Conservation (phyloP, 1,140 invertebrate genomes). For the Plectrocnemia conspersa region DNA sequence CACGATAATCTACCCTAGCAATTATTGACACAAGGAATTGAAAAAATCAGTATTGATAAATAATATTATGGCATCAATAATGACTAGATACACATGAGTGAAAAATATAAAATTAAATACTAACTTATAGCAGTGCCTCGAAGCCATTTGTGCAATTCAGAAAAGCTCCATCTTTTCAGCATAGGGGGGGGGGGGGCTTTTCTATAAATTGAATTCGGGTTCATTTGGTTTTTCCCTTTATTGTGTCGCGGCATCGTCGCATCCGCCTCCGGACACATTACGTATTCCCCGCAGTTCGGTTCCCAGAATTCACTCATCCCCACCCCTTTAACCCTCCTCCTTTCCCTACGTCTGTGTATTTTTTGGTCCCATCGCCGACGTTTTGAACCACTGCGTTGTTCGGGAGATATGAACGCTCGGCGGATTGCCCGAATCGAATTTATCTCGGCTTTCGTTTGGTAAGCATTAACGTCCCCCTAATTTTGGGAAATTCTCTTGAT, state of each 20-base stretch:
- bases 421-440: conserved; percentile 11
- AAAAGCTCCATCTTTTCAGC: conserved; percentile 23
- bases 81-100: no score
- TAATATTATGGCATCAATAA: no score
- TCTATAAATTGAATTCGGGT: conserved; percentile 29
- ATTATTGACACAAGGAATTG: no score
- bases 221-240: conserved; percentile 29
- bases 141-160: conserved; percentile 21
- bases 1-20: no score
- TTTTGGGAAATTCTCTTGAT: neutral
- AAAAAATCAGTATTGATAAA: no score
- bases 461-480: conserved; percentile 12
- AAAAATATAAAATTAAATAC: no score
- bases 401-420: conserved; percentile 14
- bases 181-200: no score
- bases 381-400: neutral
- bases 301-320: neutral
- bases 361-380: neutral
- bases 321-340: conserved; percentile 1
- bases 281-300: conserved; percentile 22
- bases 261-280: conserved; percentile 21
- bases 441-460: conserved; percentile 11
- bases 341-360: neutral
- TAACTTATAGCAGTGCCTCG: neutral
- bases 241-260: conserved; percentile 11